Evolutionary conservation across 2,113 vertebrate genomes (phyloP).

Genomic region (Arizona elegans): DNA sequence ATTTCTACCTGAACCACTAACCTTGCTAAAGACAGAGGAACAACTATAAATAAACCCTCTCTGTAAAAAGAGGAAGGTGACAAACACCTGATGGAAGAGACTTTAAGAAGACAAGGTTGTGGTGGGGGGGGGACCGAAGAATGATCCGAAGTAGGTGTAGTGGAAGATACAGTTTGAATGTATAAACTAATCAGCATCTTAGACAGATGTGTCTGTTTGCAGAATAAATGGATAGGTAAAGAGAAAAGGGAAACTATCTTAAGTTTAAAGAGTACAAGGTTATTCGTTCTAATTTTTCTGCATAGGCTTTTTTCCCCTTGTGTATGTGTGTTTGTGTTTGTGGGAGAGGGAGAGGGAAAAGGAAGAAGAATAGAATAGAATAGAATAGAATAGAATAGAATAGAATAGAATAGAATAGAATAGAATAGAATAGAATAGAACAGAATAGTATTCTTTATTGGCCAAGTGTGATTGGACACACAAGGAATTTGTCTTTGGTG

Average conservation of each 20-base stretch:
- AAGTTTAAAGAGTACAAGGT: background rate
- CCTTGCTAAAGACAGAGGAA: background rate
- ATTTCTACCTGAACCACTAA: background rate
- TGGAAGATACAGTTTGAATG: background rate
- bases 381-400: too few relatives aligned
- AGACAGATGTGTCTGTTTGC: background rate
- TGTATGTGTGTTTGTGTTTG: too few relatives aligned
- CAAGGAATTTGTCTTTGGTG: too few relatives aligned
- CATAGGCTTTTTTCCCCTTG: background rate
- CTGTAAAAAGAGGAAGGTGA: background rate
- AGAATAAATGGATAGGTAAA: background rate
- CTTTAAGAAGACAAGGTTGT: rapidly evolving
- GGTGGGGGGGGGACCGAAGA: background rate
- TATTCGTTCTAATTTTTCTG: background rate
- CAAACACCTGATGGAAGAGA: background rate
- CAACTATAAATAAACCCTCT: background rate
- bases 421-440: too few relatives aligned
- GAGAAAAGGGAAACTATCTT: background rate
- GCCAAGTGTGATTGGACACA: too few relatives aligned
- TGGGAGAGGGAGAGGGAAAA: rapidly evolving
- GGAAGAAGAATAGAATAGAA: background rate
- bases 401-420: too few relatives aligned
- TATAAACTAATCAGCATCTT: background rate
- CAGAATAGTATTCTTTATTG: too few relatives aligned
- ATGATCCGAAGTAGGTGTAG: background rate